A percentile compares a stretch with the other conserved stretches of the same genome.
These are phyloP conservation scores for Apodemia mormo DNA, from an alignment of 2,888 invertebrate genomes.

Conservation along the genomic window DNA sequence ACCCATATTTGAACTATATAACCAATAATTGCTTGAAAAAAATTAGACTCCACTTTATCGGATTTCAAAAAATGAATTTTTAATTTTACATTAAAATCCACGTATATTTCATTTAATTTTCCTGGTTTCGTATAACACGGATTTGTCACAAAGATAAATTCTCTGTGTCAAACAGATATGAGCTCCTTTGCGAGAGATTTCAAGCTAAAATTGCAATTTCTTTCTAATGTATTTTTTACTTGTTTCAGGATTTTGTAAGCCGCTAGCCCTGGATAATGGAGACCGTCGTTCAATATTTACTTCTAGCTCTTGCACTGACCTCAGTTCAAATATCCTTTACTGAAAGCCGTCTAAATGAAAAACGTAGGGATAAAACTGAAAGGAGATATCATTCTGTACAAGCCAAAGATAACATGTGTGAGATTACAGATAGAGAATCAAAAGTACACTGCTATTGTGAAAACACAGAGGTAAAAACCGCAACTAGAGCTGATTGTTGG, in stretches of 20 bases:
- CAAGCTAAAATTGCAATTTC: conserved; percentile 26
- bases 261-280: conserved; percentile 62
- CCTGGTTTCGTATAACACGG: background rate
- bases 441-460: conserved; percentile 87
- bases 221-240: conserved; percentile 46
- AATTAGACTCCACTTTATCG: too few species aligned
- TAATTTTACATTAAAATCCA: background rate
- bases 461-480: conserved; percentile 76
- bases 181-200: conserved; percentile 2
- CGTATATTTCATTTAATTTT: background rate
- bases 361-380: conserved; percentile 77
- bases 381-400: conserved; percentile 64
- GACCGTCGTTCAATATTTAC: conserved; percentile 76
- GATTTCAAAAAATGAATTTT: background rate
- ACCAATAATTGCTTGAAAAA: too few species aligned
- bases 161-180: conserved; percentile 13
- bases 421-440: conserved; percentile 76
- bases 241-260: conserved; percentile 65
- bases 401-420: conserved; percentile 80
- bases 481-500: conserved; percentile 89
- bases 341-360: conserved; percentile 78
- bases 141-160: conserved; percentile 12
- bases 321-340: conserved; percentile 78
- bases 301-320: conserved; percentile 75
- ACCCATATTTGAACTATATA: too few species aligned